Evolutionary conservation across 1,140 invertebrate genomes (phyloP).

Genomic region (Ceratosolen fusciceps): DNA sequence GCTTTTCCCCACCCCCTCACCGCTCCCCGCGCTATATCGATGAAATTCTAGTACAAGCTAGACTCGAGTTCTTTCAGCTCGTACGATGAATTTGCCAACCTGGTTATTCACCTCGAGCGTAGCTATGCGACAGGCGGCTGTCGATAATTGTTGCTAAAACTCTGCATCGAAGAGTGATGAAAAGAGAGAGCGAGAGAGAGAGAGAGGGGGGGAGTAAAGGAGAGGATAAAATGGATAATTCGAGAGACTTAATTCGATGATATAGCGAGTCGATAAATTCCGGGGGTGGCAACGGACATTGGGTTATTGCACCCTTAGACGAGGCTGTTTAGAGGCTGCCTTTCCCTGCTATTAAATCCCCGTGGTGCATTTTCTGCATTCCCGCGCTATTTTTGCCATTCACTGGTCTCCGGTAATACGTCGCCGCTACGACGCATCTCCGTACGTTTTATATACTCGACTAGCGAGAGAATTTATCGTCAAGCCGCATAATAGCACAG

Average conservation of each 20-base stretch:
- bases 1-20: too few relatives aligned
- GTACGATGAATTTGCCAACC: background rate
- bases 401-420: too few relatives aligned
- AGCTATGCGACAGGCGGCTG: background rate
- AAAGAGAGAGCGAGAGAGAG: background rate
- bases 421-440: too few relatives aligned
- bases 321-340: background rate
- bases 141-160: slow-evolving; percentile 43
- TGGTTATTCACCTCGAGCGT: slow-evolving; percentile 34
- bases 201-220: background rate
- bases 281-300: background rate
- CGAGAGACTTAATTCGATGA: slow-evolving; percentile 28
- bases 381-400: too few relatives aligned
- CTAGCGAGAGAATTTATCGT: too few relatives aligned
- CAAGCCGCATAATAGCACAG: too few relatives aligned
- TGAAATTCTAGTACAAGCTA: slow-evolving; percentile 25
- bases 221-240: slow-evolving; percentile 10
- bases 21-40: slow-evolving; percentile 6
- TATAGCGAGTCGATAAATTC: slow-evolving; percentile 28
- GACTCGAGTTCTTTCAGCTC: background rate
- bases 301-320: slow-evolving; percentile 30
- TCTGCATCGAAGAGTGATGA: too few relatives aligned
- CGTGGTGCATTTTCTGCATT: too few relatives aligned
- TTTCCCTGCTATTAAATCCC: background rate
- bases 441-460: too few relatives aligned